Conservation (phyloP, 2,797 vertebrate species). For the Parambassis ranga region DNA sequence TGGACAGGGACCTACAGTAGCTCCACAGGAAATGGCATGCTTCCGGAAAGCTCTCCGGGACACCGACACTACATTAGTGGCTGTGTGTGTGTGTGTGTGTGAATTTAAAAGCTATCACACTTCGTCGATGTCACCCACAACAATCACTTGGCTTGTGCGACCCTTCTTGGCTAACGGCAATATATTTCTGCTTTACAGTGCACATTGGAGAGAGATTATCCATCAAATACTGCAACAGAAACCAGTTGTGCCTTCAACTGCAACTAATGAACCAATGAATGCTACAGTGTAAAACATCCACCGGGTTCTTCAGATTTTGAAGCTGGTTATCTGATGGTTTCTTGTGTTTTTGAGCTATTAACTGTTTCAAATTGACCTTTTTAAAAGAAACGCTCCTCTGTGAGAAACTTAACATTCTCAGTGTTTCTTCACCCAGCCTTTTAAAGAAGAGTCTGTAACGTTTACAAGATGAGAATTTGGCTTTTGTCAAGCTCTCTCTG, state of each 20-base stretch:
- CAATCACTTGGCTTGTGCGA: conserved; percentile 19
- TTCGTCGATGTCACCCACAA: conserved; percentile 18
- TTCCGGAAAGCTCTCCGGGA: conserved; percentile 66
- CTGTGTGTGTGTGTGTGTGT: conserved; percentile 12
- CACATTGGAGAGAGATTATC: not conserved
- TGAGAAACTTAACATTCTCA: not conserved
- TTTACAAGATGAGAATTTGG: not conserved
- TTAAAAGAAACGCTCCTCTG: not conserved
- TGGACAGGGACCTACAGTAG: conserved; percentile 64
- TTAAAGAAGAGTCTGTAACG: not conserved
- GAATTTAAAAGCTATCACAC: conserved; percentile 36
- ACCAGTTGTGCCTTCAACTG: not conserved
- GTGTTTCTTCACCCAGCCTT: not conserved
- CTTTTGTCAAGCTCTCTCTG: not conserved
- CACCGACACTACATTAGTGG: conserved; percentile 57
- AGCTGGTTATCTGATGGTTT: too few species aligned
- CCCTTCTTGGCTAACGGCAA: not conserved
- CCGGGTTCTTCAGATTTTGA: too few species aligned
- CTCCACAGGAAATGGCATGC: conserved; percentile 66
- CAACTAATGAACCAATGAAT: too few species aligned
- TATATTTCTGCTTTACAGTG: conserved; percentile 18
- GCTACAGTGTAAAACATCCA: too few species aligned
- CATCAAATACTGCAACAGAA: not conserved
- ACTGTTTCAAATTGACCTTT: not conserved
- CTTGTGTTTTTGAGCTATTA: too few species aligned